Evolutionary conservation across 1,140 invertebrate species (phyloP).

Genomic region (Drosophila kohkoa): DNA sequence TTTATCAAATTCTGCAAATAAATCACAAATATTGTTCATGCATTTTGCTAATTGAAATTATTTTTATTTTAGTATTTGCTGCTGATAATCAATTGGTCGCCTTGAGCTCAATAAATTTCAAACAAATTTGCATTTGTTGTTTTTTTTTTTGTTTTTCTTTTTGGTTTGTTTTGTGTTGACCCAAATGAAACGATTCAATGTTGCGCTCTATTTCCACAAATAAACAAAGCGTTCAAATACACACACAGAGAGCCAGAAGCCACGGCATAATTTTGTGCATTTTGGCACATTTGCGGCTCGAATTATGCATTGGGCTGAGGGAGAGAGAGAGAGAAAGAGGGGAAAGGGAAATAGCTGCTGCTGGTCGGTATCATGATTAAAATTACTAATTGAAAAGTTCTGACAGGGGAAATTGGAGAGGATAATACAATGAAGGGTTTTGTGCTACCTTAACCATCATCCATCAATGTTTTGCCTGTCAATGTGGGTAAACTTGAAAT

Average conservation of each 20-base stretch:
- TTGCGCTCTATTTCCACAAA: conserved; percentile 65
- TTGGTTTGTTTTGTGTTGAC: conserved; percentile 30
- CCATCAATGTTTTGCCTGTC: conserved; percentile 35
- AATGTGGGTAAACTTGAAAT: not conserved
- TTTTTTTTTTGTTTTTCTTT: not conserved
- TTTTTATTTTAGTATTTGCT: not conserved
- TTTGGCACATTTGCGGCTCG: conserved; percentile 33
- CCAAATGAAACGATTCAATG: conserved; percentile 52
- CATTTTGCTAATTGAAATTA: conserved; percentile 16
- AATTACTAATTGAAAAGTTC: conserved; percentile 70
- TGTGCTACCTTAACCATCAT: conserved; percentile 21
- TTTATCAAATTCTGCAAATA: not conserved
- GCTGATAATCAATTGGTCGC: not conserved
- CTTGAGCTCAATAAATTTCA: conserved; percentile 21
- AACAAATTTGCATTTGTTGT: conserved; percentile 36
- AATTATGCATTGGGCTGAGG: conserved; percentile 17
- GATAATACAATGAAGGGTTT: not conserved
- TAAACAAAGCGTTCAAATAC: conserved; percentile 40
- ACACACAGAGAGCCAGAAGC: conserved; percentile 19
- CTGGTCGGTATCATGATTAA: conserved; percentile 43
- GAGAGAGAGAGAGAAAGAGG: not conserved
- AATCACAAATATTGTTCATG: not conserved
- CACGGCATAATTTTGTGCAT: conserved; percentile 39
- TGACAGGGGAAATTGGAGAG: not conserved
- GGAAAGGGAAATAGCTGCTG: not conserved